phyloP scores from a whole-genome alignment of 35 echinoderm and acorn worm species.

The Patiria miniata region DNA sequence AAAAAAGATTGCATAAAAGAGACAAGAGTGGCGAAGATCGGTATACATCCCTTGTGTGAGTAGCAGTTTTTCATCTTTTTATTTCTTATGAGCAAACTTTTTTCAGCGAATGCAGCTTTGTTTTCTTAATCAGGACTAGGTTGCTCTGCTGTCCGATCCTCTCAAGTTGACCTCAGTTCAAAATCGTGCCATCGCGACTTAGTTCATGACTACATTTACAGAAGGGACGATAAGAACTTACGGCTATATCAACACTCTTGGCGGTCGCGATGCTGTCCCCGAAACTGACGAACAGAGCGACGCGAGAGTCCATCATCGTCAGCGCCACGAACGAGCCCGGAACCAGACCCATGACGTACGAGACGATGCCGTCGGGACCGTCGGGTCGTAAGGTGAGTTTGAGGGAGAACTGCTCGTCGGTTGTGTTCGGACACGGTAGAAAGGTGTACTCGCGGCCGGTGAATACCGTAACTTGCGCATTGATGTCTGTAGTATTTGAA shows the following conservation, averaged over 20 bases:
- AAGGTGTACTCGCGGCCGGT: constrained; percentile 35
- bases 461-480: constrained; percentile 41
- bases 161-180: too few species aligned
- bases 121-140: too few species aligned
- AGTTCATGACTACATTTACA: too few species aligned
- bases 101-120: not conserved
- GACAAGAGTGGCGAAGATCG: too few species aligned
- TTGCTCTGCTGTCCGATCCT: too few species aligned
- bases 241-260: constrained; percentile 39
- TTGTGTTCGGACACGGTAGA: not conserved
- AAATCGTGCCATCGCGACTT: too few species aligned
- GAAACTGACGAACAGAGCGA: constrained; percentile 18
- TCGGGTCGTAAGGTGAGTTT: constrained; percentile 14
- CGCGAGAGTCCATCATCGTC: not conserved
- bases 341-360: constrained; percentile 32
- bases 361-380: constrained; percentile 13
- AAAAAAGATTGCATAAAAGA: too few species aligned
- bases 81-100: not conserved
- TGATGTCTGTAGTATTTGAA: constrained; percentile 31
- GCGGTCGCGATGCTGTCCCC: not conserved
- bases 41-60: not conserved
- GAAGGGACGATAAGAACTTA: constrained; percentile 1
- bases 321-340: constrained; percentile 55
- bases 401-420: not conserved
- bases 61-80: not conserved